Conservation (phyloP, 2,888 invertebrate genomes). For the Eristalinus sepulchralis region DNA sequence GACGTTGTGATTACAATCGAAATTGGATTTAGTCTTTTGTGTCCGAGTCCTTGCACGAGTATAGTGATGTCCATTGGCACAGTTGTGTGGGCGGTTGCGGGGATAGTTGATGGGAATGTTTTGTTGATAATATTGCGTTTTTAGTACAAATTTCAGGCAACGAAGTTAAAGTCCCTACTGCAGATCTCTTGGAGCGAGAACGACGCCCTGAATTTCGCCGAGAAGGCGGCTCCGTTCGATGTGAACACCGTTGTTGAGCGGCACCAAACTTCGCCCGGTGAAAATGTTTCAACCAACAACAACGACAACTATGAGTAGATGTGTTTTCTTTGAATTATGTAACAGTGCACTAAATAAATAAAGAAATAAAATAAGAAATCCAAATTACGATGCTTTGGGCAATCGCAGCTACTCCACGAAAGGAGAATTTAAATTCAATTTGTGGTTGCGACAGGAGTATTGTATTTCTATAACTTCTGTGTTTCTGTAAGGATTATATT, state of each 20-base stretch:
- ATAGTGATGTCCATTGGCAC: neutral
- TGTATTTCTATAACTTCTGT: no score
- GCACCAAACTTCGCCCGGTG: neutral
- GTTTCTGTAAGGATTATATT: no score
- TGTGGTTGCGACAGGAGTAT: no score
- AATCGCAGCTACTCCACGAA: no score
- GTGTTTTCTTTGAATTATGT: neutral
- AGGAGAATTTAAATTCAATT: no score
- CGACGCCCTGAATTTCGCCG: slow-evolving; percentile 30
- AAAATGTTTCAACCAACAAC: neutral
- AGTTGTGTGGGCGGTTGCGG: neutral
- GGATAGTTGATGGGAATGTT: neutral
- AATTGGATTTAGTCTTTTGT: slow-evolving; percentile 27
- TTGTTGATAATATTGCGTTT: slow-evolving; percentile 49
- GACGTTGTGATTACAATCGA: slow-evolving; percentile 5
- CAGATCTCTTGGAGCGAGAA: slow-evolving; percentile 76
- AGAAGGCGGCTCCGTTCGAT: slow-evolving; percentile 74
- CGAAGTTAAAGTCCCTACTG: slow-evolving; percentile 78
- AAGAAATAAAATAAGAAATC: neutral
- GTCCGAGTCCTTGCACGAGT: slow-evolving; percentile 18
- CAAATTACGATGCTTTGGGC: no score
- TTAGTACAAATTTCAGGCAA: slow-evolving; percentile 79
- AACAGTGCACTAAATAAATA: neutral
- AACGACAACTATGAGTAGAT: slow-evolving; percentile 5
- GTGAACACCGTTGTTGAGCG: slow-evolving; percentile 76